A percentile compares a stretch with the other conserved stretches of the same genome.
Conservation (phyloP, 2,888 invertebrate species). For the Limenitis camilla region DNA sequence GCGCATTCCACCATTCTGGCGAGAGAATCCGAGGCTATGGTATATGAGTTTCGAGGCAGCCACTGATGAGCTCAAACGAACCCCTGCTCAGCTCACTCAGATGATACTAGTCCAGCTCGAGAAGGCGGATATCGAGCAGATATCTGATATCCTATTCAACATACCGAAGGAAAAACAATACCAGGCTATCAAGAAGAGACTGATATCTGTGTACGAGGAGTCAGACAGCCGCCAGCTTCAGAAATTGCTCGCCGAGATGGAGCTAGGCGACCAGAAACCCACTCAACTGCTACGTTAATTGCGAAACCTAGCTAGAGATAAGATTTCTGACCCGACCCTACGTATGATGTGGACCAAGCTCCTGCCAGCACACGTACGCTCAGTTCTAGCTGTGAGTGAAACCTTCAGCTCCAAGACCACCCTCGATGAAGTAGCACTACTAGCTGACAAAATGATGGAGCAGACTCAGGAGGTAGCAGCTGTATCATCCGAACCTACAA, state of each 20-base stretch:
- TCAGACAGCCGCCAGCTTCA: not conserved
- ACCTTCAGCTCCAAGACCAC: not conserved
- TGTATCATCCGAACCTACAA: no score
- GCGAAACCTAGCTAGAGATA: no score
- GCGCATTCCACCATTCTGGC: no score
- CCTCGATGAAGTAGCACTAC: not conserved
- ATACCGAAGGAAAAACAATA: not conserved
- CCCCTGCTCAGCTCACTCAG: conserved; percentile 12
- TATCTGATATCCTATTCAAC: conserved; percentile 18
- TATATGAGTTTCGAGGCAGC: not conserved
- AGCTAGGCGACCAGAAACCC: not conserved
- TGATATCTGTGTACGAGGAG: not conserved
- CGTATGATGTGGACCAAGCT: not conserved
- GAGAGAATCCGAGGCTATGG: no score
- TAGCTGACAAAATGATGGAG: not conserved
- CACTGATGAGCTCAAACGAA: not conserved
- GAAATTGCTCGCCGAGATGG: not conserved
- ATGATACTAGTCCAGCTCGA: conserved; percentile 20
- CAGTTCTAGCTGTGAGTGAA: not conserved
- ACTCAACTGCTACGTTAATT: not conserved
- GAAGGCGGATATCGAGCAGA: conserved; percentile 20
- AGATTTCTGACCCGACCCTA: no score
- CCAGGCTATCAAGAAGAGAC: not conserved
- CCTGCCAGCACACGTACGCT: not conserved
- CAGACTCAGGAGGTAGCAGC: not conserved